Evolutionary conservation across 2,888 invertebrate species (phyloP), one percentile per base, ranked within the genome.

Genomic region (Athalia rosae): DNA sequence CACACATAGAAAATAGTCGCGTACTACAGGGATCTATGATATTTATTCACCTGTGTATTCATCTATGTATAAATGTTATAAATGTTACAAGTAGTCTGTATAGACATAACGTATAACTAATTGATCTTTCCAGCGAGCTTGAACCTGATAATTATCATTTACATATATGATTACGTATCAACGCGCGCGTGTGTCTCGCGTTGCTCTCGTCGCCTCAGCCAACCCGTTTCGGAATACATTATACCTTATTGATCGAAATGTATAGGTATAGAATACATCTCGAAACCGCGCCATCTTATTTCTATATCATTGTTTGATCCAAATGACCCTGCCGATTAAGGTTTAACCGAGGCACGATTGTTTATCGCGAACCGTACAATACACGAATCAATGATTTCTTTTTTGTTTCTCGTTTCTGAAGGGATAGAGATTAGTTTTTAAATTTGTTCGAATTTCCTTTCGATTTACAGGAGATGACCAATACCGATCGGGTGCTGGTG

Each of bases 401-500:
- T 41, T 71, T 53, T 6, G 41, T 11, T 62, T 41, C 9, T 41
- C 7, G 11, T 41, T 41, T 11, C 11, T 58, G 28, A 28, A 28
- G 28, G 2, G 28, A 28, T 28, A 28, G 28, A 28, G 28, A 28
- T 28, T 28, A 28, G n/a, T 53, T 53, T 53, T 53, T 53, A 53
- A 28, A 28, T 28, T 53, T n/a, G 11, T 53, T 11, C 2, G 53
- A 3, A 11, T 8, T 8, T 53, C 9, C 53, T n/a, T 53, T 59
- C 59, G 11, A 3, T 11, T n/a, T 67, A 56, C 82, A 89, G 89
- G 89, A 67, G 89, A 89, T 28, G 89, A 89, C 81, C 89, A 89
- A 82, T 89, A 89, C 80, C 88, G 89, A 76, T 28, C 28, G 2
- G 87, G 86, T 78, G 90, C 91, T 77, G 88, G 91, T 82, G 90